Evolutionary conservation across 2,888 invertebrate genomes (phyloP), one percentile per base, ranked within the genome.

Genomic region (Atethmia centrago): DNA sequence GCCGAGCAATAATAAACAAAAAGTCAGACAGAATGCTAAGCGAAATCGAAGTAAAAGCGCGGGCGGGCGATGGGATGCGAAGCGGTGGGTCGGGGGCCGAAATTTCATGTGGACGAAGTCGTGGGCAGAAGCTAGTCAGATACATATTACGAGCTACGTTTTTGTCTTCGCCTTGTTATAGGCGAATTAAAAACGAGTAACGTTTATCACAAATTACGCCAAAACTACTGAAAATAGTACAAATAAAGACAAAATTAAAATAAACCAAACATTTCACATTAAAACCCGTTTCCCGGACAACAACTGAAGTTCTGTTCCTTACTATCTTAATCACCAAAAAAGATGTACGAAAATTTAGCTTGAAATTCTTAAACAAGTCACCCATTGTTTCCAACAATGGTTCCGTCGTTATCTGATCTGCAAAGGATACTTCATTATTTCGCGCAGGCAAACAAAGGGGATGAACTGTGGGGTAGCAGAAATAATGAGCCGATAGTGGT

Each of bases 401-500:
- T 71, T 70, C 63, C 63, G 74, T 75, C 47, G 83, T 81, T 84
- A 88, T 88, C 88, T 86, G 89, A 87, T 87, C 87, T 85, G 83
- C 78, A 70, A 83, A 85, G 84, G 86, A 88, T 87, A 86, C 86
- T 88, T 88, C 86, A 88, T 88, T 88, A 88, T 88, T 85, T 88
- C 79, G 67, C 65, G 70, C 72, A 71, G 63, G 84, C 86, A 88
- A 88, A 88, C 88, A 88, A 88, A 88, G 74, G 82, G 73, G 72
- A 74, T 78, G 77, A 69, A 81, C 82, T 79, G 88, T 74, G 55
- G 82, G 69, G 66, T 81, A 62, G 79, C 81, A 82, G 77, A 82
- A 87, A 88, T 88, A 88, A 89, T 89, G 88, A 89, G 80, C 74
- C 86, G 88, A 88, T 89, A 88, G 85, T 85, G 74, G 76, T 78